Percentiles rank a stretch among this genome's conserved stretches.
phyloP scores from a whole-genome alignment of 2,797 vertebrate species.

The Sebastes oblongus region DNA sequence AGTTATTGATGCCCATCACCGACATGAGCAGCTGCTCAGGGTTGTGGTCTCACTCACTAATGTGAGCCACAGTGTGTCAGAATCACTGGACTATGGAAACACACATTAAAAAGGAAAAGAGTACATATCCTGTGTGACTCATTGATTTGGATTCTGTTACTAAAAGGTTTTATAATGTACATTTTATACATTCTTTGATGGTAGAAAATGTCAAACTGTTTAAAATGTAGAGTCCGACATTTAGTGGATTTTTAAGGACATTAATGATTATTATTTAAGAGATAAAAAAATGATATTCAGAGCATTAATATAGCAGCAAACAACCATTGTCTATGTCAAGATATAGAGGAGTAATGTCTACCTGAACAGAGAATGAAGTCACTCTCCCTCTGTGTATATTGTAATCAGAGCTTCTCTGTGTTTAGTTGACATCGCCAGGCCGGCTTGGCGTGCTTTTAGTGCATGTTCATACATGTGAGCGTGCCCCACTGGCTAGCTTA shows the following conservation, averaged over 20 bases:
- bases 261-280: not conserved
- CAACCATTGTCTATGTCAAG: too few species aligned
- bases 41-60: constrained; percentile 72
- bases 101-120: constrained; percentile 37
- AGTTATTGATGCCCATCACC: constrained; percentile 81
- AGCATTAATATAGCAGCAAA: not conserved
- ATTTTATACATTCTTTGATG: not conserved
- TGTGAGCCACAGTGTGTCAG: constrained; percentile 55
- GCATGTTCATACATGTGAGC: too few species aligned
- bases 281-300: not conserved
- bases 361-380: not conserved
- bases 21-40: constrained; percentile 75
- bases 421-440: not conserved
- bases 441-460: too few species aligned
- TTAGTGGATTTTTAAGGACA: not conserved
- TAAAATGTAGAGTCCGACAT: not conserved
- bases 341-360: not conserved
- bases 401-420: not conserved
- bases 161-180: not conserved
- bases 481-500: not conserved
- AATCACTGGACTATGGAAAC: constrained; percentile 57
- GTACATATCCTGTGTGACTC: constrained; percentile 11
- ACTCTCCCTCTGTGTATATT: not conserved
- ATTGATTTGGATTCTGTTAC: constrained; percentile 19
- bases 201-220: not conserved